Evolutionary conservation across 2,888 invertebrate genomes (phyloP).

Genomic region (Entomobrya multifasciata): DNA sequence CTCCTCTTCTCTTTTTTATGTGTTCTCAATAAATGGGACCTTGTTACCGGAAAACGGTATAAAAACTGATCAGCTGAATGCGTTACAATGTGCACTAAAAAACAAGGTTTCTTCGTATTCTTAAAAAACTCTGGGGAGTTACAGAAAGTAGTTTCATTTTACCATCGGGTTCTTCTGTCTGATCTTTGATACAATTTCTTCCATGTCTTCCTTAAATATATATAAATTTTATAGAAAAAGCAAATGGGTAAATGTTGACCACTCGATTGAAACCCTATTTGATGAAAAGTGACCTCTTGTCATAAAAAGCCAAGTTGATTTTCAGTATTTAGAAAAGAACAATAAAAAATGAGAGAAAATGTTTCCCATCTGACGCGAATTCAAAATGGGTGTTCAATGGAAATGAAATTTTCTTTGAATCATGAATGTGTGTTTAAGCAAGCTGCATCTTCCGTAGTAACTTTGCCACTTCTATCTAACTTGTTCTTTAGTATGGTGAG

Average conservation of each 20-base stretch:
- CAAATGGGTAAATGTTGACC: conserved; percentile 48
- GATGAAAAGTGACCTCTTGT: conserved; percentile 75
- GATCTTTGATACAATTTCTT: neutral
- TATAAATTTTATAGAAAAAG: conserved; percentile 1
- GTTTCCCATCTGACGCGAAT: conserved; percentile 59
- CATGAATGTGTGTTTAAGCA: neutral
- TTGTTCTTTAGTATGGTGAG: too few species aligned
- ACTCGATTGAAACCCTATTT: conserved; percentile 78
- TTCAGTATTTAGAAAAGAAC: conserved; percentile 41
- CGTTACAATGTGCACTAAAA: conserved; percentile 47
- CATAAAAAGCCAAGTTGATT: conserved; percentile 62
- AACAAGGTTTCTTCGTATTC: conserved; percentile 48
- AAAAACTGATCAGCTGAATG: conserved; percentile 63
- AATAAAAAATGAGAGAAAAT: conserved; percentile 47
- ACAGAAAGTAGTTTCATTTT: conserved; percentile 35
- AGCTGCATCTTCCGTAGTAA: too few species aligned
- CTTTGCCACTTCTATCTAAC: too few species aligned
- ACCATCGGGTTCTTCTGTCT: neutral
- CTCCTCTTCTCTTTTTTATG: conserved; percentile 64
- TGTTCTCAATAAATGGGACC: conserved; percentile 67
- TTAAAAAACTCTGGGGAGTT: conserved; percentile 65
- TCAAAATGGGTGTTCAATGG: conserved; percentile 58
- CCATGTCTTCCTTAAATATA: neutral
- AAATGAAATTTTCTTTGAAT: conserved; percentile 28
- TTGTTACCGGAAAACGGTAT: conserved; percentile 69